Percentiles rank a stretch among this genome's conserved stretches.
phyloP scores from a whole-genome alignment of 2,888 invertebrate species.

The Phyto melanocephala region DNA sequence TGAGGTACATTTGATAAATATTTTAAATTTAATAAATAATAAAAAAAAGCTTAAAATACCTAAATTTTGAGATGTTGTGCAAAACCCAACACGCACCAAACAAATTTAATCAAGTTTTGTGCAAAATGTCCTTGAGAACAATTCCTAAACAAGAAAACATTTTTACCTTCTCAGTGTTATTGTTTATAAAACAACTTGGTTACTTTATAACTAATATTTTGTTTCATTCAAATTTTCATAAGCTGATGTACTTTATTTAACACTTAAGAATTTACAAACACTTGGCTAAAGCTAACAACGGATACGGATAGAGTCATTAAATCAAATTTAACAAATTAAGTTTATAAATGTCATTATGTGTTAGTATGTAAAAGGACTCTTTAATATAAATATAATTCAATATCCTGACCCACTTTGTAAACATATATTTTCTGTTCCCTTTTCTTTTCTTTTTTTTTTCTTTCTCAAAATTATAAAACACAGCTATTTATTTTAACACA shows the following conservation, averaged over 20 bases:
- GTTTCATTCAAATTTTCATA: background rate
- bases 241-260: background rate
- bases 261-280: background rate
- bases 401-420: background rate
- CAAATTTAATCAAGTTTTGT: constrained; percentile 9
- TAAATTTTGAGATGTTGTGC: no score
- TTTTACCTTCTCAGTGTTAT: no score
- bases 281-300: no score
- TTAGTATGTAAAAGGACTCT: background rate
- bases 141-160: no score
- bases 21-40: no score
- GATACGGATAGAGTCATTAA: background rate
- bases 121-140: constrained; percentile 2
- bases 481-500: background rate
- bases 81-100: background rate
- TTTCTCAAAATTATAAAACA: background rate
- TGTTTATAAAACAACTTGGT: no score
- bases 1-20: no score
- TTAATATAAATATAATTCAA: background rate
- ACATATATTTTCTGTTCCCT: background rate
- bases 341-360: background rate
- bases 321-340: background rate
- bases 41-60: background rate
- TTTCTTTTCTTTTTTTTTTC: background rate
- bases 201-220: no score